These are phyloP conservation scores for Sycophila sp. DNA, from an alignment of 1,140 invertebrate genomes.

Conservation along the genomic window DNA sequence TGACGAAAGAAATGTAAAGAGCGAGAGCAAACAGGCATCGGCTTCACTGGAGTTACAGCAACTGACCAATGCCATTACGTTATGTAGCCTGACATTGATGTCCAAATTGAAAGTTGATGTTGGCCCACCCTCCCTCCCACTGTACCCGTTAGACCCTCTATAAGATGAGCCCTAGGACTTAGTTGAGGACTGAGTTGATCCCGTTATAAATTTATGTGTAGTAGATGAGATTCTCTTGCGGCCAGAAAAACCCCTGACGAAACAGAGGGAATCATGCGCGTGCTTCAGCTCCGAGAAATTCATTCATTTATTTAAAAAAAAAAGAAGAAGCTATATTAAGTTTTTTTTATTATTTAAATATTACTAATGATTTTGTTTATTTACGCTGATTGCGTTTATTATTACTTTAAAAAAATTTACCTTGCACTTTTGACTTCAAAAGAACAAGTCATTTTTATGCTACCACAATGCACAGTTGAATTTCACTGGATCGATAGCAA, in stretches of 20 bases:
- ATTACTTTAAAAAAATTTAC: too few species aligned
- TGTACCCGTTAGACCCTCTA: not conserved
- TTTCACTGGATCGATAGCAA: not conserved
- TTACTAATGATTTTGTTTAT: too few species aligned
- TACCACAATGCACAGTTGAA: not conserved
- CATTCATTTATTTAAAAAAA: too few species aligned
- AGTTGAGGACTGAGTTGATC: not conserved
- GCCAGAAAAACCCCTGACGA: slow-evolving; percentile 31
- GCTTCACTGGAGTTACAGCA: slow-evolving; percentile 65
- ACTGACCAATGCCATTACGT: slow-evolving; percentile 62
- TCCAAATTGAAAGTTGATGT: slow-evolving; percentile 24
- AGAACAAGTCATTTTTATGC: too few species aligned
- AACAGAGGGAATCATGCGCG: slow-evolving; percentile 21
- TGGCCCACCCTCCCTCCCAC: not conserved
- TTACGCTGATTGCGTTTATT: too few species aligned
- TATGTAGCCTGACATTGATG: slow-evolving; percentile 68
- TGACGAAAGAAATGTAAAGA: slow-evolving; percentile 18
- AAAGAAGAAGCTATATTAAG: too few species aligned
- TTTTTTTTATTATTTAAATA: too few species aligned
- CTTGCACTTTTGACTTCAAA: too few species aligned
- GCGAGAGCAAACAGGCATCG: slow-evolving; percentile 55
- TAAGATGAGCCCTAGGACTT: not conserved
- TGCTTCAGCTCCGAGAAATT: slow-evolving; percentile 1
- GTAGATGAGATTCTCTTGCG: not conserved
- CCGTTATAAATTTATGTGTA: not conserved